phyloP scores from a whole-genome alignment of 2,888 invertebrate genomes.

The Choristoneura rosaceana region DNA sequence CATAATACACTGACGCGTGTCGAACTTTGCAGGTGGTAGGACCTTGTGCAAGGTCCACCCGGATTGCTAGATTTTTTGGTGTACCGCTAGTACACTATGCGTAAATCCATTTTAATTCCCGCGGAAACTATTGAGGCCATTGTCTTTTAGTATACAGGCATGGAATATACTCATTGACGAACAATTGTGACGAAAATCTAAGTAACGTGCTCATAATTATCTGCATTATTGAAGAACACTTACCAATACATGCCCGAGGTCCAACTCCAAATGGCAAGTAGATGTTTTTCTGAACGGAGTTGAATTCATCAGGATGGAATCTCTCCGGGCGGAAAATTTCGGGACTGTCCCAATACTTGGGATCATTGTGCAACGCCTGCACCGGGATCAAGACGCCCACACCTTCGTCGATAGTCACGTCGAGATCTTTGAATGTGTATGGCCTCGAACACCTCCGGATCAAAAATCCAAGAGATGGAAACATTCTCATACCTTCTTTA shows the following conservation, averaged over 20 bases:
- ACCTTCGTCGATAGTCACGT: slow-evolving; percentile 25
- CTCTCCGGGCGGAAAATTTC: slow-evolving; percentile 63
- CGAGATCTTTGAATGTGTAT: slow-evolving; percentile 20
- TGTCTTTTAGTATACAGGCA: too few species aligned
- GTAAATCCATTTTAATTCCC: too few species aligned
- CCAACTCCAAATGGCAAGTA: slow-evolving; percentile 63
- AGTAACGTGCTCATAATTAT: too few species aligned
- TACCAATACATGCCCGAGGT: slow-evolving; percentile 41
- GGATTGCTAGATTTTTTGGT: too few species aligned
- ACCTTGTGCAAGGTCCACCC: too few species aligned
- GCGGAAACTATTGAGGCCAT: too few species aligned
- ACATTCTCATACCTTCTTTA: slow-evolving; percentile 55
- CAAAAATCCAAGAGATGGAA: slow-evolving; percentile 56
- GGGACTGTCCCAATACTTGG: slow-evolving; percentile 62
- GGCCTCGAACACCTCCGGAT: slow-evolving; percentile 22
- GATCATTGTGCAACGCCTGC: slow-evolving; percentile 65
- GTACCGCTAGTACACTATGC: too few species aligned
- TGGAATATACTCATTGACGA: too few species aligned
- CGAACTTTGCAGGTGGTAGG: too few species aligned
- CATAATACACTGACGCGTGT: too few species aligned
- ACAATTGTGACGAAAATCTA: too few species aligned
- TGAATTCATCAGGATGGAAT: slow-evolving; percentile 57
- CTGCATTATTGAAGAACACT: too few species aligned
- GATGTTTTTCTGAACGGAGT: slow-evolving; percentile 55
- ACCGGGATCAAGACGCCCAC: slow-evolving; percentile 54